Base-by-base conservation (phyloP, 2,113 vertebrate species). In the Toxotes chatareus region DNA sequence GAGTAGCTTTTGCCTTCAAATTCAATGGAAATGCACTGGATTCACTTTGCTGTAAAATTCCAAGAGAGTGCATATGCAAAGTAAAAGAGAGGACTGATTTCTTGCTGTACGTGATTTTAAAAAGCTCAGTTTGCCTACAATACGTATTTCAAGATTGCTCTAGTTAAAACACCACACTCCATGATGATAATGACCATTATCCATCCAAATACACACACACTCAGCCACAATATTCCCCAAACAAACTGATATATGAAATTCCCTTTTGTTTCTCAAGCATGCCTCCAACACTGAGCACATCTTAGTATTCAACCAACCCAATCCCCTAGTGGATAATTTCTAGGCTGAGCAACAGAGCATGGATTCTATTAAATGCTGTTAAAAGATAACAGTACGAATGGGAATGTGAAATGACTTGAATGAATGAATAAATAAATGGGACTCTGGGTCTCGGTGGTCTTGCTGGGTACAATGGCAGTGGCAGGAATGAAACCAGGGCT, bases 361-460 rank as follows among this genome's bases (percentile, higher is more conserved):
- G 59, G 61, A 83, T 84, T 88, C 27, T 65, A 77, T 79, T 87
- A 85, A 85, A 82, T 80, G 56, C 56, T 56, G 57, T 56, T 69
- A 57, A 87, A 84, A 60, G 63, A 87, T 79, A 81, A 74, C 59
- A 57, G 7, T 34, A 17, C 31, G 42, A 86, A 84, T 56, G 40
- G 66, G 51, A 88, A 85, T 12, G 23, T 27, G 59, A 82, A 87
- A 80, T 78, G 12, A 69, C 47, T 73, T 53, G 62, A 72, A 69
- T 61, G 32, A 83, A 81, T 57, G n/a, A 62, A 56, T 73, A 65
- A 79, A 86, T 82, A 79, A 69, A 83, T 56, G 31, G 27, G 31
- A 36, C 62, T 56, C 21, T 3, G 47, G 44, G 34, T 66, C 34
- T 61, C 5, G 4, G 17, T 64, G 59, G 66, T 32, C 49, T 59